Percentiles rank a stretch among this genome's conserved stretches.
phyloP scores from a whole-genome alignment of 1,140 invertebrate genomes.

The Cyclargus thomasi region DNA sequence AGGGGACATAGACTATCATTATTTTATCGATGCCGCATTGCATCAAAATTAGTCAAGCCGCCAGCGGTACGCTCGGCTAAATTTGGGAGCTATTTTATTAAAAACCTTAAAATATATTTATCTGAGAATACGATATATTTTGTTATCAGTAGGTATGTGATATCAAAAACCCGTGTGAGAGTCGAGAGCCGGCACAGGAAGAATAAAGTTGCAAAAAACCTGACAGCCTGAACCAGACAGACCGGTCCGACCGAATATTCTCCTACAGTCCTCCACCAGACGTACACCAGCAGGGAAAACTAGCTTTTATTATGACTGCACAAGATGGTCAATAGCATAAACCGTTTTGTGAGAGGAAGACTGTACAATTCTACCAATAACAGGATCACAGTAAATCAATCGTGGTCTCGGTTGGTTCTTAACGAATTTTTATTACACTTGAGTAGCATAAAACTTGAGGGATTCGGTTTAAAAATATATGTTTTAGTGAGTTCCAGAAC shows the following conservation, averaged over 20 bases:
- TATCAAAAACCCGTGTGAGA: conserved; percentile 53
- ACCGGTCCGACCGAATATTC: conserved; percentile 58
- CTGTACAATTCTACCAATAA: conserved; percentile 28
- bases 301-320: neutral
- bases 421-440: conserved; percentile 18
- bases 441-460: neutral
- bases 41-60: too few species aligned
- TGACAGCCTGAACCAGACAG: conserved; percentile 36
- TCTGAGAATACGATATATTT: neutral
- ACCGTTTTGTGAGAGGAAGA: neutral
- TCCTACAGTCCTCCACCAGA: conserved; percentile 23
- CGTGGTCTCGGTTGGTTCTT: conserved; percentile 28
- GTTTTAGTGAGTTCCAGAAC: neutral
- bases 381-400: conserved; percentile 30
- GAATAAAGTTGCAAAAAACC: conserved; percentile 59
- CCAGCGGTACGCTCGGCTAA: too few species aligned
- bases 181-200: conserved; percentile 42
- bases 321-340: conserved; percentile 5
- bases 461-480: conserved; percentile 1
- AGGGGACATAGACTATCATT: too few species aligned
- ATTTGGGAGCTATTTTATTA: too few species aligned
- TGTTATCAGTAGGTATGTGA: conserved; percentile 21
- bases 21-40: too few species aligned
- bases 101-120: too few species aligned
- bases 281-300: neutral